Evolutionary conservation across 2,888 invertebrate species (phyloP).

Genomic region (Andrena flavipes): DNA sequence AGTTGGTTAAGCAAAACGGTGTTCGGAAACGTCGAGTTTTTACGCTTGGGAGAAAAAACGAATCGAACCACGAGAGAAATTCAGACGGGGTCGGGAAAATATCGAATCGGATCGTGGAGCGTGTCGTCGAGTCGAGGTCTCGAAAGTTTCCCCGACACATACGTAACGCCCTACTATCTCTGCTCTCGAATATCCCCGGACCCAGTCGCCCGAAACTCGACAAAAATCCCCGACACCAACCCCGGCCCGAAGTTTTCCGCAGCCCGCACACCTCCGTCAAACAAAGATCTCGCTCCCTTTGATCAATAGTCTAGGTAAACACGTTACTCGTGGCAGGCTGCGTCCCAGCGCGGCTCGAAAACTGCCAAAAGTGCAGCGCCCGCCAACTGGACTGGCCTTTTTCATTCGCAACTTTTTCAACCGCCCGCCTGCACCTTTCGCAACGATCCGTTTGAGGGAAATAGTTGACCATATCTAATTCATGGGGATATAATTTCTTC

Average conservation of each 20-base stretch:
- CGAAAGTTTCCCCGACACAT: constrained; percentile 46
- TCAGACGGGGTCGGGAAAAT: constrained; percentile 14
- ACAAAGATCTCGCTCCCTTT: constrained; percentile 57
- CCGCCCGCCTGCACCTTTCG: background rate
- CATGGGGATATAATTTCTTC: background rate
- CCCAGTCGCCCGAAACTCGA: constrained; percentile 36
- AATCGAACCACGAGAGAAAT: constrained; percentile 16
- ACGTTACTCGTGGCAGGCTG: constrained; percentile 52
- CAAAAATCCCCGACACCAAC: constrained; percentile 41
- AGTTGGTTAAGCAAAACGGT: background rate
- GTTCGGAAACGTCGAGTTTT: background rate
- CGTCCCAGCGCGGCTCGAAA: constrained; percentile 45
- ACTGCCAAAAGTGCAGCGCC: constrained; percentile 58
- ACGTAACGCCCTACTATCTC: constrained; percentile 33
- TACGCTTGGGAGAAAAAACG: background rate
- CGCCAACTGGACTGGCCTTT: constrained; percentile 38
- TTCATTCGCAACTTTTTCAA: constrained; percentile 38
- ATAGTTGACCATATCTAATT: background rate
- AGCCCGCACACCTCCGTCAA: constrained; percentile 47
- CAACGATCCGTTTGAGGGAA: background rate
- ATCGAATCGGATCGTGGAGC: constrained; percentile 22
- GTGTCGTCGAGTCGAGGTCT: constrained; percentile 42
- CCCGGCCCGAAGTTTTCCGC: constrained; percentile 43
- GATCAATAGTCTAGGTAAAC: constrained; percentile 61
- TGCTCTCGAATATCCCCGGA: constrained; percentile 30